Evolutionary conservation across 2,888 invertebrate species (phyloP).

Genomic region (Tachina grossa): DNA sequence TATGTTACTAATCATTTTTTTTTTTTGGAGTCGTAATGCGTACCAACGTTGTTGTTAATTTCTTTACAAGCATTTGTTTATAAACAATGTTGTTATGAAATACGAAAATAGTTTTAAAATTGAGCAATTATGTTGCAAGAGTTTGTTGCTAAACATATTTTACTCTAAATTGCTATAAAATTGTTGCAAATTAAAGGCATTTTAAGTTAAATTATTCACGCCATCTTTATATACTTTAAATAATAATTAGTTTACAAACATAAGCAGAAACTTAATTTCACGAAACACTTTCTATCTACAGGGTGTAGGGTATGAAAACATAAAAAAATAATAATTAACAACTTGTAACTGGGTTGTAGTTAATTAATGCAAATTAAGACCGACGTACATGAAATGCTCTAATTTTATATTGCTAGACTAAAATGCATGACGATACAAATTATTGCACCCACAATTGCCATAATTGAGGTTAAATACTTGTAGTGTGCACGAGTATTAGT

Average conservation of each 20-base stretch:
- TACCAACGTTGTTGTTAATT: no score
- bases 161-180: no score
- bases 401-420: not conserved
- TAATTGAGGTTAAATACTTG: constrained; percentile 8
- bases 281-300: not conserved
- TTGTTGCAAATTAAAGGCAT: no score
- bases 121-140: no score
- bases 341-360: constrained; percentile 20
- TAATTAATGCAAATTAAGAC: constrained; percentile 38
- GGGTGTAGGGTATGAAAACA: not conserved
- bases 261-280: not conserved
- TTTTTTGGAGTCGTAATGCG: no score
- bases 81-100: no score
- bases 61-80: no score
- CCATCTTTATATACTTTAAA: no score
- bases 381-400: not conserved
- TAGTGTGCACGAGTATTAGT: not conserved
- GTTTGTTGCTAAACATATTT: no score
- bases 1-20: no score
- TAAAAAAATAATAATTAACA: constrained; percentile 23
- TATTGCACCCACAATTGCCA: not conserved
- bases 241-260: not conserved
- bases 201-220: no score
- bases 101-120: no score
- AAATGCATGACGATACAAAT: not conserved